Conservation (phyloP, 1,140 invertebrate genomes). For the Dolichoris vasculosae region DNA sequence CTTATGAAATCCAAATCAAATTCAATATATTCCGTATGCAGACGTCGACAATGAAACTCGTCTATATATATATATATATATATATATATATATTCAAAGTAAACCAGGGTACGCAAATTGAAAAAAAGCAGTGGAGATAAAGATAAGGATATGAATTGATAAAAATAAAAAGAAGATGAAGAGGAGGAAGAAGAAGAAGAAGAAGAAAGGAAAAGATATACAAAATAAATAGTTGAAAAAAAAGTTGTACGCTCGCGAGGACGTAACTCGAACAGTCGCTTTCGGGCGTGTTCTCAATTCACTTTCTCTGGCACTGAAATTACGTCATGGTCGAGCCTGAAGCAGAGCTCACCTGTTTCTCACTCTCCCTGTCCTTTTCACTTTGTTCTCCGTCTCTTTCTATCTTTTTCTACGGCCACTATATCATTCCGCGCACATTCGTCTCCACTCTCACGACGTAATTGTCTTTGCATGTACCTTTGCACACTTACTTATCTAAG, state of each 20-base stretch:
- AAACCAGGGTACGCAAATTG: not conserved
- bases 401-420: not conserved
- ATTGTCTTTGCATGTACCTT: conserved; percentile 12
- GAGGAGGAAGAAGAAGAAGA: not conserved
- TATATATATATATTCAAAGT: not conserved
- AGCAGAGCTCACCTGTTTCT: conserved; percentile 27
- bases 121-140: not conserved
- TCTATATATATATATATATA: not conserved
- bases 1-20: not conserved
- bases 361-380: conserved; percentile 3
- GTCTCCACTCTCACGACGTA: not conserved
- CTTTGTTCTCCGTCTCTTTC: conserved; percentile 6
- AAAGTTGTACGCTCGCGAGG: conserved; percentile 24
- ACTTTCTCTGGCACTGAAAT: conserved; percentile 58
- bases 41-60: not conserved
- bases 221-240: not conserved
- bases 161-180: not conserved
- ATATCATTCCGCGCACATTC: not conserved
- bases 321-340: conserved; percentile 46
- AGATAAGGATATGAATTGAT: not conserved
- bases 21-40: not conserved
- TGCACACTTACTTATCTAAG: not conserved
- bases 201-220: not conserved
- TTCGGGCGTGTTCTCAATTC: conserved; percentile 53
- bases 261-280: conserved; percentile 50